Evolutionary conservation across 2,797 vertebrate genomes (phyloP).

Genomic region (Crocodylus rhombifer): DNA sequence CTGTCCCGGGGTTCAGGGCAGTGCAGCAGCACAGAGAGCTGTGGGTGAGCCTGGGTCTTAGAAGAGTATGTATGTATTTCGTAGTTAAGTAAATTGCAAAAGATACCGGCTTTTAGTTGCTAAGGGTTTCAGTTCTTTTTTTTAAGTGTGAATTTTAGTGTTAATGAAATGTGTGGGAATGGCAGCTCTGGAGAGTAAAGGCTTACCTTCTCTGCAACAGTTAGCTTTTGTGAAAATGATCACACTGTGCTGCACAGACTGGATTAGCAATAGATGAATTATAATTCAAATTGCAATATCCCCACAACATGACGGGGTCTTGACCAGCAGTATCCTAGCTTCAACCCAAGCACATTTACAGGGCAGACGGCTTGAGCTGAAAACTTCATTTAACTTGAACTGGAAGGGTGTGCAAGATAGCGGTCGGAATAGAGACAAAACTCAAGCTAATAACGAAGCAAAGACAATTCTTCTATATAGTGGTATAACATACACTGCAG

Average conservation of each 20-base stretch:
- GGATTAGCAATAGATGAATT: not conserved
- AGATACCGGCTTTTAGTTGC: not conserved
- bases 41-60: not conserved
- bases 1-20: too few species aligned
- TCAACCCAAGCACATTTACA: not conserved
- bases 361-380: not conserved
- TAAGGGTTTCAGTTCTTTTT: too few species aligned
- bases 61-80: not conserved
- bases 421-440: not conserved
- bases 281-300: not conserved
- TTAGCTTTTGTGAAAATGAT: constrained; percentile 25
- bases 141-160: constrained; percentile 18
- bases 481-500: accelerated
- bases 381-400: not conserved
- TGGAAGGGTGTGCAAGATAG: not conserved
- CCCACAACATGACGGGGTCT: not conserved
- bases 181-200: not conserved
- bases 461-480: not conserved
- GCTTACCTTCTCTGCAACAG: constrained; percentile 9
- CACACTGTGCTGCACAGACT: not conserved
- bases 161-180: not conserved
- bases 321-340: not conserved
- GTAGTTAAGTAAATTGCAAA: not conserved
- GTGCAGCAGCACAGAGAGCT: too few species aligned
- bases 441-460: not conserved